These are phyloP conservation scores for Philhelius pedissequus DNA, from an alignment of 2,888 invertebrate genomes.

Conservation along the genomic window DNA sequence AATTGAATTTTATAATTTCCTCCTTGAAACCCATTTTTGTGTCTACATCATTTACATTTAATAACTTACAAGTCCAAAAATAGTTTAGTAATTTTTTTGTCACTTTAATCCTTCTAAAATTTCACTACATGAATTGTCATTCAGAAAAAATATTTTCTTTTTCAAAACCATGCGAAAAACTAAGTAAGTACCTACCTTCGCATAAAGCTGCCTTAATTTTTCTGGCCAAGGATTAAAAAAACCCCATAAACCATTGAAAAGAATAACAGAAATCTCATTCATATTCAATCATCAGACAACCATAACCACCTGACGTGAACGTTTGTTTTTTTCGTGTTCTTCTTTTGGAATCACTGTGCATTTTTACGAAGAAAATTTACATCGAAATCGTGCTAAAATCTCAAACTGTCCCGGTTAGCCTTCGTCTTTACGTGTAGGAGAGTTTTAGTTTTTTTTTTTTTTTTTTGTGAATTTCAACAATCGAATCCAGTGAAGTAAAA, in stretches of 20 bases:
- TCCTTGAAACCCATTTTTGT: no score
- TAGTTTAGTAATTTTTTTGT: not conserved
- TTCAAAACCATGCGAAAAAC: not conserved
- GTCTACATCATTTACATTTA: no score
- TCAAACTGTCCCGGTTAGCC: not conserved
- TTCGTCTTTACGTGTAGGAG: not conserved
- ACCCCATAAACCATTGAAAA: not conserved
- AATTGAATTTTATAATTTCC: no score
- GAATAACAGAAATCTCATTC: not conserved
- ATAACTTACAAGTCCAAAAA: no score
- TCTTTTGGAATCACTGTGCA: not conserved
- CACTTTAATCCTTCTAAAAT: not conserved
- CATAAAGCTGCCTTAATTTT: not conserved
- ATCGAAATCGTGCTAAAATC: not conserved
- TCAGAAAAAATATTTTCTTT: not conserved
- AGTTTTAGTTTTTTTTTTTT: not conserved
- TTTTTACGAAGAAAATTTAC: not conserved
- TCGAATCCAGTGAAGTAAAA: no score
- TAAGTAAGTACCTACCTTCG: not conserved
- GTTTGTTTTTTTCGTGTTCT: not conserved
- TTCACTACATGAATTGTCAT: not conserved
- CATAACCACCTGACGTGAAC: not conserved
- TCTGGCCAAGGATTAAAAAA: not conserved
- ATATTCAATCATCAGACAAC: slow-evolving; percentile 2
- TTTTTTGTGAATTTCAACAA: no score